Evolutionary conservation across 1,140 invertebrate species (phyloP), one percentile per base, ranked within the genome.

Genomic region (Geopemphigus sp.): DNA sequence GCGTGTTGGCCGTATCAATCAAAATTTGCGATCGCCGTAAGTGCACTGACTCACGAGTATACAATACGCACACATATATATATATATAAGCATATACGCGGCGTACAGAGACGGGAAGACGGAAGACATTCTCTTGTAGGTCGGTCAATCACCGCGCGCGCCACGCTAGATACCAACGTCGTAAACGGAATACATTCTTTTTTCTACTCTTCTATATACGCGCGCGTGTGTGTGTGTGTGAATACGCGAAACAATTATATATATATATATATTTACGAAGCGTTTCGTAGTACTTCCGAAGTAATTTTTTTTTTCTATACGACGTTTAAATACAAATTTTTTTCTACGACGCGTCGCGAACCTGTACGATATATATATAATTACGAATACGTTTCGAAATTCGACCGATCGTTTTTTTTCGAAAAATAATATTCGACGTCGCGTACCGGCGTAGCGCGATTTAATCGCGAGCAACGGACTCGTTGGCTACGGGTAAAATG

Each of bases 121-220:
- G 74, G 74, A 78, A 78, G 74, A 78, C 74, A 78, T 78, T 78
- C 74, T 78, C 74, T 78, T 78, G 74, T 78, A 78, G 74, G 74
- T 78, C 74, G 74, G 74, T 78, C 74, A 78, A 50, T 78, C 74
- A 78, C 74, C 74, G 74, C 54, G 59, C 39, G 32, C 74, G 61
- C 74, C 74, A 57, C 54, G 59, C 22, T 57, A 39, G 53, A 59
- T 76, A 76, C 72, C 72, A 39, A 76, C 72, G 57, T 45, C 54
- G 24, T 76, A 59, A 45, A 74, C 72, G 72, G 22, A 45, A 24
- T 68, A 22, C 19, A 5, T 64, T 64, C 61, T 22, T 24, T 68
- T 39, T 50, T 50, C 14, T 12, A 10, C 14, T 50, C 14, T 22
- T 57, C 15, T 57, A 8, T 39, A 8, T 8, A 39, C 3, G 8